A percentile compares a stretch with the other conserved stretches of the same genome.
phyloP scores from a whole-genome alignment of 2,888 invertebrate species.

The Lobophora halterata region DNA sequence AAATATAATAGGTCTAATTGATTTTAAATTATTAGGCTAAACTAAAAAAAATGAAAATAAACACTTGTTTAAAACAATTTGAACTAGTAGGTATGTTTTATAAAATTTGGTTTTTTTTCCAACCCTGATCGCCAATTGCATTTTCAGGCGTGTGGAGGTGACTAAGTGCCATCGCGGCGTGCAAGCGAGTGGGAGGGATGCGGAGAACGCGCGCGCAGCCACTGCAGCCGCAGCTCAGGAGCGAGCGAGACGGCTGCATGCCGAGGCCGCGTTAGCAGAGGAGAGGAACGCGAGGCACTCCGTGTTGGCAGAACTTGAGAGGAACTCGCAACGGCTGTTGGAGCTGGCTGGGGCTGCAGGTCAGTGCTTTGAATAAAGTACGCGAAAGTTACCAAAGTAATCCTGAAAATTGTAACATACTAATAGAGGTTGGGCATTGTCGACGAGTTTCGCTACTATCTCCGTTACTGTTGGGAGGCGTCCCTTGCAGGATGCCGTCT shows the following conservation, averaged over 20 bases:
- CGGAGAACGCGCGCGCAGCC: slow-evolving; percentile 82
- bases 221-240: slow-evolving; percentile 83
- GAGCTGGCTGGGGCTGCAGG: slow-evolving; percentile 78
- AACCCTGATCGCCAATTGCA: not conserved
- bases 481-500: too few species aligned
- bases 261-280: slow-evolving; percentile 83
- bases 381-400: too few species aligned
- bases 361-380: too few species aligned
- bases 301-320: slow-evolving; percentile 86
- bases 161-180: slow-evolving; percentile 79
- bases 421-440: too few species aligned
- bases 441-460: too few species aligned
- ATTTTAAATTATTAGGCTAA: too few species aligned
- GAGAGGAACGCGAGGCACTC: slow-evolving; percentile 88
- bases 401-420: too few species aligned
- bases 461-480: too few species aligned
- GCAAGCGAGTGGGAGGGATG: slow-evolving; percentile 84
- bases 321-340: slow-evolving; percentile 86
- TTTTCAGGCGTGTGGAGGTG: slow-evolving; percentile 56
- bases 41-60: too few species aligned
- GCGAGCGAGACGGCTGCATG: slow-evolving; percentile 77
- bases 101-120: not conserved
- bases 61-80: too few species aligned
- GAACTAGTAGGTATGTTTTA: too few species aligned
- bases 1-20: too few species aligned